A percentile compares a stretch with the other conserved stretches of the same genome.
Evolutionary conservation across 2,888 invertebrate species (phyloP).

Genomic region (Rotaria sp.): DNA sequence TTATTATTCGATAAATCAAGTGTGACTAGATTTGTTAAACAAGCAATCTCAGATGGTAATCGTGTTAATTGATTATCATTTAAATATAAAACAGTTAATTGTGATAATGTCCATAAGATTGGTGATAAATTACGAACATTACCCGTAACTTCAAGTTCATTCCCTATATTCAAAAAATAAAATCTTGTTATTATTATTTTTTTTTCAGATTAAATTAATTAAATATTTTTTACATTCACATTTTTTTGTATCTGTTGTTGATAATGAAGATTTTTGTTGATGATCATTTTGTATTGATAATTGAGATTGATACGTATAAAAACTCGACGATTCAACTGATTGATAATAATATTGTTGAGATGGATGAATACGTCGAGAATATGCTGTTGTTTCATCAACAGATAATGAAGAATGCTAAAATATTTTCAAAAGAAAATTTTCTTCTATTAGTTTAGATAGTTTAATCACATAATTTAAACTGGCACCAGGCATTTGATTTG

Average conservation of each 20-base stretch:
- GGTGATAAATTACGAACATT: slow-evolving; percentile 87
- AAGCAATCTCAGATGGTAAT: slow-evolving; percentile 81
- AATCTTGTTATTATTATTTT: neutral
- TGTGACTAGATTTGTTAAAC: slow-evolving; percentile 72
- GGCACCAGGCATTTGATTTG: neutral
- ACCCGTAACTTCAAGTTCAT: slow-evolving; percentile 61
- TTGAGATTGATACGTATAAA: neutral
- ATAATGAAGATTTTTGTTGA: neutral
- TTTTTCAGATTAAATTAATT: neutral
- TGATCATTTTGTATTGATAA: neutral
- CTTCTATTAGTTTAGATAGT: no score
- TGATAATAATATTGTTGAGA: slow-evolving; percentile 27
- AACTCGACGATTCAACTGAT: neutral
- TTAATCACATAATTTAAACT: neutral
- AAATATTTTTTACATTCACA: neutral
- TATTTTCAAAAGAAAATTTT: neutral
- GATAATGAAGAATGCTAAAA: neutral
- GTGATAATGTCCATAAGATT: slow-evolving; percentile 78
- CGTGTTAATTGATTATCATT: slow-evolving; percentile 87
- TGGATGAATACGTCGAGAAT: neutral
- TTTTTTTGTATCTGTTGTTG: neutral
- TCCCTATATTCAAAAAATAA: neutral
- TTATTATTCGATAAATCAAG: slow-evolving; percentile 73
- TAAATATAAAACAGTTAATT: slow-evolving; percentile 85
- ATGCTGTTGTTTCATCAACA: neutral